Base-by-base conservation (phyloP, 2,113 vertebrate species). In the Rhabdornis inornatus region DNA sequence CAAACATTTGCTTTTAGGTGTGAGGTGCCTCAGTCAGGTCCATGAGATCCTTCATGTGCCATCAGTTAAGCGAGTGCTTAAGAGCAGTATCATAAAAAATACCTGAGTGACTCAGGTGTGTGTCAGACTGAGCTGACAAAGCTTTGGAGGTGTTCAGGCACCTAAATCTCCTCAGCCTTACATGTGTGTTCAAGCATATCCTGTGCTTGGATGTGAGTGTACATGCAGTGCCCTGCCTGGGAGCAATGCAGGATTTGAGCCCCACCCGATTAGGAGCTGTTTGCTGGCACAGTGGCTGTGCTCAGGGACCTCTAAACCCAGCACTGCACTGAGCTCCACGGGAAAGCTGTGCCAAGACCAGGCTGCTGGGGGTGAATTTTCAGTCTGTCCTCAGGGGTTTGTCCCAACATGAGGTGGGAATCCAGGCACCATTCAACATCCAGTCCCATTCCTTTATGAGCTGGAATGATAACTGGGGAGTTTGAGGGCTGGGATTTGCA, bases 341-440 rank as follows among this genome's bases (percentile, higher is more conserved):
- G 63, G 44, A 88, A 89, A 83, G 27, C 27, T n/a, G 6, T 44
- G 44, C 65, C 56, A 65, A 45, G 24, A 71, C 33, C 47, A 52
- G 63, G 47, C 42, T 89, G 63, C 50, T 24, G 42, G 1, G 1
- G 15, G 16, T 37, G 55, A 63, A 65, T 42, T 90, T 56, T 59
- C 6, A 9, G 11, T 23, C 53, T 13, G 7, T 53, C 23, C 45
- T 69, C 63, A 31, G 27, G 31, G 30, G 31, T 59, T 45, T 80
- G 17, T 17, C 31, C 35, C 40, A 44, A 0, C 0, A 0, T 9
- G 11, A 10, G 30, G 35, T 23, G 44, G 27, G 17, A 83, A 83
- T 37, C 11, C 33, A 72, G 66, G 18, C 9, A 16, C 19, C 10
- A 1, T 71, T 85, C 37, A 37, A 27, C 10, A 49, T 6, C 28